A percentile compares a stretch with the other conserved stretches of the same genome.
Conservation (phyloP, 2,113 vertebrate genomes). For the Loxodonta africana region DNA sequence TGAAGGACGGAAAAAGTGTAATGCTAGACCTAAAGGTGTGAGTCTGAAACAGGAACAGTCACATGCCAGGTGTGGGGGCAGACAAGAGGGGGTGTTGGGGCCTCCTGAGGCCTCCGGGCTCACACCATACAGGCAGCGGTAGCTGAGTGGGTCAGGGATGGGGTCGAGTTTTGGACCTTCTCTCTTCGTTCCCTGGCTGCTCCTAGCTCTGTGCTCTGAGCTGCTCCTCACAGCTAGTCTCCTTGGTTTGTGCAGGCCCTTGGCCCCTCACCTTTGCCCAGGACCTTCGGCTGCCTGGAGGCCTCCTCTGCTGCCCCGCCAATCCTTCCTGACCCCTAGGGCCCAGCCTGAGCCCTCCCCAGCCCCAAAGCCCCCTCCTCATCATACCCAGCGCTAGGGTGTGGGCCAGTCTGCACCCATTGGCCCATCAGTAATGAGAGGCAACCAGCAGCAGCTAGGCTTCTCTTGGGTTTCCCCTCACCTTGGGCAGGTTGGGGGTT, state of each 20-base stretch:
- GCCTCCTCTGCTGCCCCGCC: not conserved
- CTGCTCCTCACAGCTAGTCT: not conserved
- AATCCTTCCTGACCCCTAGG: not conserved
- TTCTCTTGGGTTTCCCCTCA: not conserved
- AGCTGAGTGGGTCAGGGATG: not conserved
- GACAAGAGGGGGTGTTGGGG: accelerated
- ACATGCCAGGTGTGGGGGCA: accelerated
- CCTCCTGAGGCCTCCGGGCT: not conserved
- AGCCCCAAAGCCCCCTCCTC: not conserved
- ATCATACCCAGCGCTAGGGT: not conserved
- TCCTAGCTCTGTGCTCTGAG: not conserved
- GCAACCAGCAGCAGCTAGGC: not conserved
- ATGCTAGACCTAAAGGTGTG: not conserved
- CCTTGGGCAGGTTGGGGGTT: not conserved
- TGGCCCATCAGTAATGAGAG: not conserved
- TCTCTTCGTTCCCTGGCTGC: not conserved
- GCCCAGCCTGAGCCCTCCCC: not conserved
- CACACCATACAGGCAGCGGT: not conserved
- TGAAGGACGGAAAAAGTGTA: not conserved
- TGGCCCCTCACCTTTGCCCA: not conserved
- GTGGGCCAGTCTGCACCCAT: not conserved
- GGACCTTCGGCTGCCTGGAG: not conserved
- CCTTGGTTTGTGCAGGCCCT: not conserved
- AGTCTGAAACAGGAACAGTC: not conserved
- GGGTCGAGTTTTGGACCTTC: accelerated